A percentile compares a stretch with the other conserved stretches of the same genome.
These are phyloP conservation scores for Leptodactylus fallax DNA, from an alignment of 2,797 vertebrate species.

Conservation along the genomic window DNA sequence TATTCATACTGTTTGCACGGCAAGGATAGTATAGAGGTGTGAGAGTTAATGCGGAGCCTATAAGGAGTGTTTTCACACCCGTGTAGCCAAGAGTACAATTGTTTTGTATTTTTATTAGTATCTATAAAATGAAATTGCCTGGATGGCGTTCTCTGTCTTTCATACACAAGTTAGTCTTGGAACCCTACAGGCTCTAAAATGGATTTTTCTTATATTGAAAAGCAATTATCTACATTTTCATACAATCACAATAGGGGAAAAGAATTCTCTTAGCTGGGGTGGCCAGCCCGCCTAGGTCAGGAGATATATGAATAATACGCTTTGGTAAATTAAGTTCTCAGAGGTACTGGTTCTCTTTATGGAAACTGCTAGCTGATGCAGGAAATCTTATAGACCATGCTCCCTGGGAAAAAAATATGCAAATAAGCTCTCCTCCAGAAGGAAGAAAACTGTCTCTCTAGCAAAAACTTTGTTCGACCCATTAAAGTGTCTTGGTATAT, in stretches of 20 bases:
- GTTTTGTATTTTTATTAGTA: neutral
- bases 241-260: neutral
- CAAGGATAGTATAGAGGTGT: neutral
- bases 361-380: too few species aligned
- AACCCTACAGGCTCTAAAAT: conserved; percentile 2
- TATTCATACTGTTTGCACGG: neutral
- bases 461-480: too few species aligned
- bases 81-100: neutral
- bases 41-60: neutral
- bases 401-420: too few species aligned
- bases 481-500: too few species aligned
- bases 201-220: conserved; percentile 8
- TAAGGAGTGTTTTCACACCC: neutral
- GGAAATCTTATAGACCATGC: too few species aligned
- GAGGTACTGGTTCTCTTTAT: too few species aligned
- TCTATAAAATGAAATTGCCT: neutral
- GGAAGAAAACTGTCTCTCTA: too few species aligned
- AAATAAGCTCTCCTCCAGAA: too few species aligned
- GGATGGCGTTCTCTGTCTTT: neutral
- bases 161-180: neutral
- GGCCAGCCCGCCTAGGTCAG: neutral
- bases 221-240: conserved; percentile 7
- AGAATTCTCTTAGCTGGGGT: neutral
- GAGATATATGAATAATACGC: neutral
- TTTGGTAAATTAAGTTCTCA: neutral